Evolutionary conservation across 2,797 vertebrate genomes (phyloP).

Genomic region (Sphaeramia orbicularis): DNA sequence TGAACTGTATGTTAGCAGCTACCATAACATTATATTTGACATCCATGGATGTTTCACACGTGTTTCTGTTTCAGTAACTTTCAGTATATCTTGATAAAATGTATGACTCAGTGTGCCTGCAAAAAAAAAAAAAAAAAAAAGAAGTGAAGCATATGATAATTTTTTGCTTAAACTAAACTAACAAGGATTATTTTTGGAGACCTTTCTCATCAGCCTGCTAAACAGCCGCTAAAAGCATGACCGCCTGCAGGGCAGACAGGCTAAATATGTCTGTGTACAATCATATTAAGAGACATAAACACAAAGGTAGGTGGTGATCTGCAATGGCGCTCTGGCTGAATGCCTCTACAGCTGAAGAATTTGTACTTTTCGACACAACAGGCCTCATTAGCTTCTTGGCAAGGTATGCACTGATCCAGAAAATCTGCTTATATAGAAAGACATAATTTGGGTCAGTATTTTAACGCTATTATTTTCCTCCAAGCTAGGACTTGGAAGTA

Average conservation of each 20-base stretch:
- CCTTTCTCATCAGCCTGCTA: constrained; percentile 8
- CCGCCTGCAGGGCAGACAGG: constrained; percentile 43
- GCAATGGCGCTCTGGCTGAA: constrained; percentile 32
- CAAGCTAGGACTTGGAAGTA: neutral
- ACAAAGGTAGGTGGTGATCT: constrained; percentile 44
- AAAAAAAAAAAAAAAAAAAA: neutral
- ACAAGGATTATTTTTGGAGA: constrained; percentile 25
- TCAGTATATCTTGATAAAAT: neutral
- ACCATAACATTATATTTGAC: constrained; percentile 26
- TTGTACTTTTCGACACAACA: constrained; percentile 55
- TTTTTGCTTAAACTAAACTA: constrained; percentile 16
- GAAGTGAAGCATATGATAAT: neutral
- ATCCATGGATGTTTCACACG: constrained; percentile 33
- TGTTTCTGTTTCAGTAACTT: constrained; percentile 15
- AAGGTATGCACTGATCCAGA: constrained; percentile 45
- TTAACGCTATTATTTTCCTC: constrained; percentile 24
- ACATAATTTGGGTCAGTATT: constrained; percentile 54
- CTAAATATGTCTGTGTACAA: constrained; percentile 50
- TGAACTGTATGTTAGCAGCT: constrained; percentile 47
- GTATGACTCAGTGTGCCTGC: neutral
- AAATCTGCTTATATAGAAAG: constrained; percentile 62
- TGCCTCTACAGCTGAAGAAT: constrained; percentile 37
- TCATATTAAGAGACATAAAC: constrained; percentile 24
- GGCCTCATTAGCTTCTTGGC: constrained; percentile 61
- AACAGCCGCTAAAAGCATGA: constrained; percentile 23